Base-by-base conservation (phyloP, 2,888 invertebrate genomes). In the Brachynemurus nebulosus region DNA sequence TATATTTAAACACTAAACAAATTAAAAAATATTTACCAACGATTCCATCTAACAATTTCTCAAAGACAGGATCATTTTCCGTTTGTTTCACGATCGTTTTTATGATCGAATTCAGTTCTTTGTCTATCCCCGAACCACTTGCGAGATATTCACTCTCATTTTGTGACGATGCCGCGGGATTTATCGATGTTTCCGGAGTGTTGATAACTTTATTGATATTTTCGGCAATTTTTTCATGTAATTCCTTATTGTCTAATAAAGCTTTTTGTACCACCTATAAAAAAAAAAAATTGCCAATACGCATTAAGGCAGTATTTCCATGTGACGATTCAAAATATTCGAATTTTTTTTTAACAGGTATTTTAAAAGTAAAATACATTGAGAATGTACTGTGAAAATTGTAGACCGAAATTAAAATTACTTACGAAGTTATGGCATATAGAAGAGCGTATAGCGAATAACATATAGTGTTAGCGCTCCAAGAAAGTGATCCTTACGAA, bases 191-290 rank as follows among this genome's bases (percentile, higher is more conserved):
- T 30, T 46, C 30, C 8, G 54, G 53, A 33, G 51, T 54, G 39
- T 54, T 54, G 42, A 60, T 58, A 16, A 64, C 61, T 54, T 61
- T 67, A 50, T 72, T 72, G 41, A 72, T 72, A 52, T 68, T 70
- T 46, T 70, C 66, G 16, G 72, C 71, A 40, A 73, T 63, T 52
- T 67, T 66, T 52, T 69, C 66, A 52, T 69, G 70, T 36, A 72
- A 57, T 61, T 75, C 68, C 9, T 59, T 62, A 50, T 67, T 66
- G 51, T 67, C 64, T 40, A 72, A 52, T 6, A 72, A 55, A 42
- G 67, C 66, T 53, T 67, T 65, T 14, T 66, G 62, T 42, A 70
- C 52, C 30, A 66, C 57, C 67, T 67, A 47, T 45, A 55, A 52
- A 44, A 36, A 38, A 36, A 42, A 44, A n/a, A 35, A n/a, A 21